These are phyloP conservation scores for Clarias batrachus DNA, from an alignment of 2,113 vertebrate species.

Conservation along the genomic window DNA sequence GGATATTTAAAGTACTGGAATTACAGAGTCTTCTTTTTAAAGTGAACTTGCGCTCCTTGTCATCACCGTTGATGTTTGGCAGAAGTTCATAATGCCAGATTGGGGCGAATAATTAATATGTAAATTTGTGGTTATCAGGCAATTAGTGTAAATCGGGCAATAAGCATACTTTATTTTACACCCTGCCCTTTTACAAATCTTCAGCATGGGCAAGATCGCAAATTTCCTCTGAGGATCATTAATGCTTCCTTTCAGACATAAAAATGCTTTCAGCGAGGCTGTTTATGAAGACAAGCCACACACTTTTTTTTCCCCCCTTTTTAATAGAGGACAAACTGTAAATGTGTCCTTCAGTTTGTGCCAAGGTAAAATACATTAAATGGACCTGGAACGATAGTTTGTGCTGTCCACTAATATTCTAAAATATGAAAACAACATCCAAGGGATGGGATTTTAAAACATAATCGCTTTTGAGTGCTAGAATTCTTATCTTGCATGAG, in stretches of 20 bases:
- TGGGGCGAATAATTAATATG: constrained; percentile 11
- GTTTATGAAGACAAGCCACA: constrained; percentile 39
- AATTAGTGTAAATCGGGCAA: constrained; percentile 25
- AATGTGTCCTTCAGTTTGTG: constrained; percentile 33
- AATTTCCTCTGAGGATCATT: constrained; percentile 49
- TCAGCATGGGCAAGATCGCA: constrained; percentile 29
- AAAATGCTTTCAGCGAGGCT: constrained; percentile 50
- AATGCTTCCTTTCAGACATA: constrained; percentile 46
- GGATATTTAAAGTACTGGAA: not conserved
- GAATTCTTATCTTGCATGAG: not conserved
- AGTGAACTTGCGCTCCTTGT: not conserved
- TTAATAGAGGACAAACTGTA: constrained; percentile 30
- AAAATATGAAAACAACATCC: constrained; percentile 19
- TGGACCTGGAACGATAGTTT: constrained; percentile 7
- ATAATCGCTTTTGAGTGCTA: not conserved
- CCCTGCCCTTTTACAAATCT: constrained; percentile 22
- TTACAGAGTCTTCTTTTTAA: not conserved
- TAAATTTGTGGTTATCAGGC: constrained; percentile 18
- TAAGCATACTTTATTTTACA: constrained; percentile 30
- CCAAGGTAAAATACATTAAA: constrained; percentile 37
- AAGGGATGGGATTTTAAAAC: not conserved
- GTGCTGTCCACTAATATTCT: not conserved
- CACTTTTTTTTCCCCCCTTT: not conserved
- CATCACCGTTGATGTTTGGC: not conserved
- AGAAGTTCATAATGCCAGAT: not conserved